Evolutionary conservation across 2,113 vertebrate species (phyloP), one percentile per base, ranked within the genome.

Genomic region (Tragelaphus buxtoni): DNA sequence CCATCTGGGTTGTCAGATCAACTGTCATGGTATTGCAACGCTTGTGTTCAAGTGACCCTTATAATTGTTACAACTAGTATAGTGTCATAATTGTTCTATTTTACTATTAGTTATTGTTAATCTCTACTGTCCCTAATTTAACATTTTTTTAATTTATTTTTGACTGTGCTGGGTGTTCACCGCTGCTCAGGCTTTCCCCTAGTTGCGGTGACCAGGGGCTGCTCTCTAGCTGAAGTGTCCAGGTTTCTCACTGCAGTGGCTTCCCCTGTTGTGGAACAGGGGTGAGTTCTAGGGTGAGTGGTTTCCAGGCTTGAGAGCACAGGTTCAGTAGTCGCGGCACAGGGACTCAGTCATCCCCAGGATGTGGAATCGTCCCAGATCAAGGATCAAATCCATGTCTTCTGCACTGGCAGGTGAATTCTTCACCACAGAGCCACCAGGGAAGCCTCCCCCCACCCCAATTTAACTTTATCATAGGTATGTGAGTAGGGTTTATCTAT

Each of bases 61-160:
- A 14, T 3, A 13, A 26, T 35, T 35, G 11, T 53, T 55, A 24
- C 49, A 35, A 8, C 49, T 35, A 13, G 79, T 35, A 4, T 55
- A 81, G 1, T 16, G n/a, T 26, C 12, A 81, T 9, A 55, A 9
- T 26, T 35, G 12, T 81, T 26, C 7, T 16, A 4, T 39, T 81
- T 81, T 39, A 81, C 51, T 35, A 9, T 39, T 4, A 35, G 32
- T 7, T 35, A 13, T 53, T 53, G 77, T 13, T 53, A 20, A 22
- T 12, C 79, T 24, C 51, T 82, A 24, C 20, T 9, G 12, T 55
- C 49, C 51, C 22, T 39, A 26, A 9, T 39, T 26, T 81, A 39
- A 6, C 20, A 14, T 7, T 26, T 39, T 61, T 13, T 4, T 0
- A 4, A 7, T 14, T 74, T 26, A 74, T 7, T 13, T 74, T 74